Evolutionary conservation across 2,888 invertebrate genomes (phyloP).

Genomic region (Patella depressa): DNA sequence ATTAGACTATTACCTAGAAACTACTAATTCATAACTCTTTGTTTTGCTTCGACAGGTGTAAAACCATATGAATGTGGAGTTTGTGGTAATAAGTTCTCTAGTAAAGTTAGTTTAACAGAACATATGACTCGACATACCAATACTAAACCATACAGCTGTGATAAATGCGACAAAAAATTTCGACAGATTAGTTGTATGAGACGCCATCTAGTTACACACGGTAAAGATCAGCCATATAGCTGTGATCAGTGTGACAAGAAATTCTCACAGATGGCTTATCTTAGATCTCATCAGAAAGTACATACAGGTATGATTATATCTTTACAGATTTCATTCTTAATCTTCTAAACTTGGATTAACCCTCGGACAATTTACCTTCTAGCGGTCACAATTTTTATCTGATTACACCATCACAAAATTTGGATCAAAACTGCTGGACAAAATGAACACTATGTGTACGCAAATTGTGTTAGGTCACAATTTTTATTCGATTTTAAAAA

Average conservation of each 20-base stretch:
- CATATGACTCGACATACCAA: conserved; percentile 62
- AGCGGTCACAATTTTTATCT: no score
- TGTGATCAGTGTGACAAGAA: conserved; percentile 57
- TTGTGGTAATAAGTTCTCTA: conserved; percentile 63
- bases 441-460: no score
- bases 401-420: no score
- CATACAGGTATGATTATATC: conserved; percentile 56
- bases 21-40: no score
- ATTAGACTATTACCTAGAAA: no score
- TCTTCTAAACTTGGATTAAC: no score
- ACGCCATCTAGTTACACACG: conserved; percentile 63
- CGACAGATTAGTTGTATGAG: conserved; percentile 64
- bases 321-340: neutral
- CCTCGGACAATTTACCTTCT: no score
- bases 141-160: conserved; percentile 56
- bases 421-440: no score
- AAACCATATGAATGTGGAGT: conserved; percentile 65
- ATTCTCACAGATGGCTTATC: conserved; percentile 65
- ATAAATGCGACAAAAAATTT: conserved; percentile 56
- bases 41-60: conserved; percentile 52
- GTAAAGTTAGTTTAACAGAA: conserved; percentile 64
- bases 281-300: conserved; percentile 64
- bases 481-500: no score
- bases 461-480: no score
- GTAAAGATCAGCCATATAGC: conserved; percentile 50